Evolutionary conservation across 2,888 invertebrate species (phyloP).

Genomic region (Synanthedon formicaeformis): DNA sequence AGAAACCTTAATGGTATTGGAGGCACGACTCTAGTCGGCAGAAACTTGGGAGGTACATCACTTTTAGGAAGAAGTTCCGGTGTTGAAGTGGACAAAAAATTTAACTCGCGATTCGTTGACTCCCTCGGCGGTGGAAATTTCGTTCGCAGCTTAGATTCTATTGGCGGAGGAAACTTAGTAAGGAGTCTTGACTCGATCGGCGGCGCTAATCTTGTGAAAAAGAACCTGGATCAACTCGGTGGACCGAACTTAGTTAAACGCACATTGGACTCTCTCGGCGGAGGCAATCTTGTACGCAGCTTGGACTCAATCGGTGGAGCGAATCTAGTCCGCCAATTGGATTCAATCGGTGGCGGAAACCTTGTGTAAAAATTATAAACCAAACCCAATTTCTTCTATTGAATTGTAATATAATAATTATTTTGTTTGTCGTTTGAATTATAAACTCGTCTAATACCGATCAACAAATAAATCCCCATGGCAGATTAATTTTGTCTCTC

Average conservation of each 20-base stretch:
- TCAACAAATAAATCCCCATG: background rate
- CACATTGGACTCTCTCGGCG: slow-evolving; percentile 51
- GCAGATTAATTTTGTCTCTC: background rate
- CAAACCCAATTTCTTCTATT: background rate
- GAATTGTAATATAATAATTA: background rate
- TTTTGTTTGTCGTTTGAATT: background rate
- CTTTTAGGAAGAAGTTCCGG: slow-evolving; percentile 24
- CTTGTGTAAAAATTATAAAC: slow-evolving; percentile 28
- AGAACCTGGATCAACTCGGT: slow-evolving; percentile 50
- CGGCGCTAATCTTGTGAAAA: slow-evolving; percentile 53
- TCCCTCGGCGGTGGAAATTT: slow-evolving; percentile 50
- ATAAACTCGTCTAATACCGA: background rate
- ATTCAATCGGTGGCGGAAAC: slow-evolving; percentile 50
- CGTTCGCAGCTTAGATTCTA: slow-evolving; percentile 27
- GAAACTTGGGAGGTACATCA: slow-evolving; percentile 21
- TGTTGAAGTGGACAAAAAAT: background rate
- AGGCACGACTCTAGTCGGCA: slow-evolving; percentile 7
- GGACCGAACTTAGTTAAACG: slow-evolving; percentile 55
- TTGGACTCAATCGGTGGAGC: slow-evolving; percentile 64
- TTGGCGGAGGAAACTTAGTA: slow-evolving; percentile 49
- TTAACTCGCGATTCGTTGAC: slow-evolving; percentile 27
- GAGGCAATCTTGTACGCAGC: slow-evolving; percentile 53
- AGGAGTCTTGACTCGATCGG: slow-evolving; percentile 50
- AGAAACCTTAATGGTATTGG: slow-evolving; percentile 22
- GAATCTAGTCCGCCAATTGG: slow-evolving; percentile 53